Percentiles rank a stretch among this genome's conserved stretches.
Conservation (phyloP, 1,140 invertebrate species). For the Thaumatotibia leucotreta region DNA sequence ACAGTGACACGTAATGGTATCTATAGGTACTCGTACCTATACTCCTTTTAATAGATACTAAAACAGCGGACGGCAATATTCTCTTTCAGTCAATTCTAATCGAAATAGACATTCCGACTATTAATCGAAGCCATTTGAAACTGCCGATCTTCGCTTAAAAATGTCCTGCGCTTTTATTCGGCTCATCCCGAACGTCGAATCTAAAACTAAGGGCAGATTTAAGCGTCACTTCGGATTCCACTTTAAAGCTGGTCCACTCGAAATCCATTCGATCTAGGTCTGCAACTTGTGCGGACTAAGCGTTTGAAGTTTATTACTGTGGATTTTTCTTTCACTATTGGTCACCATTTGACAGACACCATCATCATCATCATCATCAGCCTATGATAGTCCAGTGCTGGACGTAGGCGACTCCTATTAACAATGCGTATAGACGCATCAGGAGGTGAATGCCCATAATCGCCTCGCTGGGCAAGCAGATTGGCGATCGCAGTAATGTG, state of each 20-base stretch:
- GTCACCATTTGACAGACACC: no score
- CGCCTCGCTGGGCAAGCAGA: no score
- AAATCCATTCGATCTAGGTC: not conserved
- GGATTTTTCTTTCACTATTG: no score
- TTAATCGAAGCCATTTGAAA: not conserved
- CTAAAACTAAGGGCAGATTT: conserved; percentile 21
- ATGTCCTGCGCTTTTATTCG: not conserved
- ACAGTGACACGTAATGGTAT: no score
- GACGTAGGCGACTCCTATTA: no score
- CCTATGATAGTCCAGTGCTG: no score
- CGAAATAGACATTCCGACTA: not conserved
- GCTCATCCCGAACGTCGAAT: not conserved
- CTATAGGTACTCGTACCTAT: no score
- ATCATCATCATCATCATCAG: no score
- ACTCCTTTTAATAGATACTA: not conserved
- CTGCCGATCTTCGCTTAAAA: not conserved
- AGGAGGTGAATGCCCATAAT: no score
- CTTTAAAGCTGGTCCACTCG: not conserved
- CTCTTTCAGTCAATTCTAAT: not conserved
- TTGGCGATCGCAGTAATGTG: no score
- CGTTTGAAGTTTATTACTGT: conserved; percentile 38
- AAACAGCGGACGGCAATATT: not conserved
- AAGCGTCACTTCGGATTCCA: conserved; percentile 18
- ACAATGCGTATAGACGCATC: no score
- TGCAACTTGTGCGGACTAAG: not conserved